Evolutionary conservation across 1,140 invertebrate genomes (phyloP).

Genomic region (Trichomalopsis sarcophagae): DNA sequence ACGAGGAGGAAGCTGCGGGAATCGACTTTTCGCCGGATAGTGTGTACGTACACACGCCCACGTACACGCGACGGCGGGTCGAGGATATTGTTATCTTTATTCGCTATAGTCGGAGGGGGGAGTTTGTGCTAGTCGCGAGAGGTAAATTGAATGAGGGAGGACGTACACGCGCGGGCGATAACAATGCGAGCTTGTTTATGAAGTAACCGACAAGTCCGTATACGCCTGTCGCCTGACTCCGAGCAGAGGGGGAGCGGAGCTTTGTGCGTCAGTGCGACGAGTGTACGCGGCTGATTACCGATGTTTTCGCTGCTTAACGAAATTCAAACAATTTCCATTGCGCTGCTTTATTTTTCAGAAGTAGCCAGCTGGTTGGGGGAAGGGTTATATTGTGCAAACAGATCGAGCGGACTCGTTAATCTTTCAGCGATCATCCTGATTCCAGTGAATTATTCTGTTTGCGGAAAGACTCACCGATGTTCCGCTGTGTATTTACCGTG

Average conservation of each 20-base stretch:
- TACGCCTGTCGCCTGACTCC: background rate
- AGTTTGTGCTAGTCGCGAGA: too few species aligned
- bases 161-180: background rate
- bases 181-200: background rate
- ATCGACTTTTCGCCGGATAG: background rate
- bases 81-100: slow-evolving; percentile 23
- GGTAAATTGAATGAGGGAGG: background rate
- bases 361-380: too few species aligned
- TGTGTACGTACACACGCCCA: background rate
- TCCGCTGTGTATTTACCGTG: background rate
- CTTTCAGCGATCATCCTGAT: background rate
- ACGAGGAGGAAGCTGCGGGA: background rate
- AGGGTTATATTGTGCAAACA: too few species aligned
- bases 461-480: background rate
- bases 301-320: too few species aligned
- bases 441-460: background rate
- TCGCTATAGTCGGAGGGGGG: background rate
- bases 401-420: too few species aligned
- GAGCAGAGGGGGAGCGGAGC: too few species aligned
- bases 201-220: background rate
- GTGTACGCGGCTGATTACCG: too few species aligned
- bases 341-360: too few species aligned
- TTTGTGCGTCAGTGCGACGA: too few species aligned
- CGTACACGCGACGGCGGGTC: background rate
- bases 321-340: too few species aligned